Evolutionary conservation across 2,888 invertebrate genomes (phyloP), one percentile per base, ranked within the genome.

Genomic region (Xylota segnis): DNA sequence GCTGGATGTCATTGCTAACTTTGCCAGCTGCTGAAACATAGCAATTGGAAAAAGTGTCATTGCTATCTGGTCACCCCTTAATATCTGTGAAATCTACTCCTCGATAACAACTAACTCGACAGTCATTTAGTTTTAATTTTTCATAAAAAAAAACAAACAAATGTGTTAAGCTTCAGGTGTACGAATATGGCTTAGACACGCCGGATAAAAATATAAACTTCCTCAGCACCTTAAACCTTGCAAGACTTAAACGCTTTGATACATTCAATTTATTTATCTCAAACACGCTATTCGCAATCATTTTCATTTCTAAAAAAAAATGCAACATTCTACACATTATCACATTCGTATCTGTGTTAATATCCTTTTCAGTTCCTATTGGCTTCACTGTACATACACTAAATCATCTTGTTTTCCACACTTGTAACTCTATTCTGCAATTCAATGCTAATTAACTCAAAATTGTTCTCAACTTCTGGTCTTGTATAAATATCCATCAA

Each of bases 401-500:
- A 63, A 79, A 54, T 68, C 52, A 47, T 63, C 12, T 45, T 56
- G 16, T 54, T 27, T 61, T 9, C 58, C 45, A 75, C 63, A 56
- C n/a, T n/a, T n/a, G n/a, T 14, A n/a, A 59, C 14, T 58, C 34
- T 27, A 56, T 50, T 63, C 52, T n/a, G 14, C 14, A 63, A 68
- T 50, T 43, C 34, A n/a, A 23, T 23, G 50, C n/a, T 27, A 27
- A 66, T 59, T 5, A 34, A 68, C 47, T 52, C 5, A 45, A 58
- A 78, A 58, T 40, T 68, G 56, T 61, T 68, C 29, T 59, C 29
- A 81, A 87, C 87, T 88, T 87, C 88, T 88, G 88, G 88, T 88
- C 88, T 88, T 88, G 88, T 88, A 88, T 86, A 88, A 88, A 87
- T 88, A 87, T 81, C 88, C 87, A 75, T 78, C 87, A 78, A 87